Conservation (phyloP, 2,888 invertebrate genomes). For the Cosmopolites sordidus region DNA sequence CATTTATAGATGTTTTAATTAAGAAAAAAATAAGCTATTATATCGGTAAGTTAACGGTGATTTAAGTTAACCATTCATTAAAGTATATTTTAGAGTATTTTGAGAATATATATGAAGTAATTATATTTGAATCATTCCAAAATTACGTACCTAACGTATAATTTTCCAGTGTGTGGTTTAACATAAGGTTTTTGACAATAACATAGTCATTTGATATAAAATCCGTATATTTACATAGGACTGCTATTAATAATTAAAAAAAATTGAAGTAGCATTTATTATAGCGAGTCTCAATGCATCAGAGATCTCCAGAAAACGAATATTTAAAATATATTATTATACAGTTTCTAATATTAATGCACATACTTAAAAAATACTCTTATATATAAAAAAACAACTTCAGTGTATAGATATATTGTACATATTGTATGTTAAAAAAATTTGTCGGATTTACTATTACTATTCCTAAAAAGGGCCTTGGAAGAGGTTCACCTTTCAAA, state of each 20-base stretch:
- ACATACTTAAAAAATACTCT: slow-evolving; percentile 40
- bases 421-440: slow-evolving; percentile 14
- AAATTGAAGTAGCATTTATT: slow-evolving; percentile 48
- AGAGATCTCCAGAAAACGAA: slow-evolving; percentile 43
- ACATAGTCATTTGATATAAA: slow-evolving; percentile 50
- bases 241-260: slow-evolving; percentile 43
- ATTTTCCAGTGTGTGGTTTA: slow-evolving; percentile 47
- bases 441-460: slow-evolving; percentile 1
- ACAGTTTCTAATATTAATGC: slow-evolving; percentile 45
- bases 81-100: slow-evolving; percentile 27
- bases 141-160: slow-evolving; percentile 47
- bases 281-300: slow-evolving; percentile 43
- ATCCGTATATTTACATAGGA: slow-evolving; percentile 43
- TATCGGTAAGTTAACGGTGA: slow-evolving; percentile 42
- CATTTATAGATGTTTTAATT: slow-evolving; percentile 48
- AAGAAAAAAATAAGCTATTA: slow-evolving; percentile 29
- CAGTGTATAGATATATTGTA: slow-evolving; percentile 43
- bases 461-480: slow-evolving; percentile 4
- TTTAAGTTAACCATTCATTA: slow-evolving; percentile 35
- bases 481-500: too few relatives aligned
- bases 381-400: slow-evolving; percentile 35
- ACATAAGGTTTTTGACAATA: slow-evolving; percentile 50
- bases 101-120: slow-evolving; percentile 18
- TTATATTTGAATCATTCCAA: slow-evolving; percentile 46
- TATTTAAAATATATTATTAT: slow-evolving; percentile 40